These are phyloP conservation scores for Heliconius hermathena DNA, from an alignment of 1,140 invertebrate genomes.

Conservation along the genomic window DNA sequence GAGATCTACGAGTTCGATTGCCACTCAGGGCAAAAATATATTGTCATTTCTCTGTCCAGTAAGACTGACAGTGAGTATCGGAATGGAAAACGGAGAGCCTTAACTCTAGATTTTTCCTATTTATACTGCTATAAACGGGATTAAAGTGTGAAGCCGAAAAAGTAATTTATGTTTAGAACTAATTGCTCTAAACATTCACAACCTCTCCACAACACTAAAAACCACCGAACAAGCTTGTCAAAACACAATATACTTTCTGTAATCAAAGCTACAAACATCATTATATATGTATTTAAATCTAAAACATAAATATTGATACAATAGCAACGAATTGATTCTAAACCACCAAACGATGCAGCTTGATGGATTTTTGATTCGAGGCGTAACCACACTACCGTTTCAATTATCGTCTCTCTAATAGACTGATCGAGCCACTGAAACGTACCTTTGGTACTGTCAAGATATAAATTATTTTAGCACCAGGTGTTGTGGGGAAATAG, in stretches of 20 bases:
- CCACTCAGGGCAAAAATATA: too few relatives aligned
- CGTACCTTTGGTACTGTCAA: conserved; percentile 20
- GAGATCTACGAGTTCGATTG: too few relatives aligned
- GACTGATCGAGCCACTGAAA: conserved; percentile 31
- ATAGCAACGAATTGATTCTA: not conserved
- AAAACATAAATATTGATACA: not conserved
- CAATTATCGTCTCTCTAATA: conserved; percentile 42
- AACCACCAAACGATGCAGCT: conserved; percentile 29
- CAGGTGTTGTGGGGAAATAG: not conserved
- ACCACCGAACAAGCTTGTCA: not conserved
- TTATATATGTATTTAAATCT: not conserved
- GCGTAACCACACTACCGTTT: conserved; percentile 45
- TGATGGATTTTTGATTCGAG: conserved; percentile 55
- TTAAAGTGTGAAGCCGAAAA: too few relatives aligned
- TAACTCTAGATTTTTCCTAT: too few relatives aligned
- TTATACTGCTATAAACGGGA: too few relatives aligned
- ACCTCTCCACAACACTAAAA: not conserved
- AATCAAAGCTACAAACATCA: not conserved
- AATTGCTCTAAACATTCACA: not conserved
- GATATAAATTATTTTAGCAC: not conserved
- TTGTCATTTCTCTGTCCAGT: too few relatives aligned
- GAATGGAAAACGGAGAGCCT: too few relatives aligned
- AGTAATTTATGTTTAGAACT: too few relatives aligned
- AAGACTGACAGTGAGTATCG: too few relatives aligned
- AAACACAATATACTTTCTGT: not conserved